Conservation (phyloP, 2,888 invertebrate species). For the Adelphocoris suturalis region DNA sequence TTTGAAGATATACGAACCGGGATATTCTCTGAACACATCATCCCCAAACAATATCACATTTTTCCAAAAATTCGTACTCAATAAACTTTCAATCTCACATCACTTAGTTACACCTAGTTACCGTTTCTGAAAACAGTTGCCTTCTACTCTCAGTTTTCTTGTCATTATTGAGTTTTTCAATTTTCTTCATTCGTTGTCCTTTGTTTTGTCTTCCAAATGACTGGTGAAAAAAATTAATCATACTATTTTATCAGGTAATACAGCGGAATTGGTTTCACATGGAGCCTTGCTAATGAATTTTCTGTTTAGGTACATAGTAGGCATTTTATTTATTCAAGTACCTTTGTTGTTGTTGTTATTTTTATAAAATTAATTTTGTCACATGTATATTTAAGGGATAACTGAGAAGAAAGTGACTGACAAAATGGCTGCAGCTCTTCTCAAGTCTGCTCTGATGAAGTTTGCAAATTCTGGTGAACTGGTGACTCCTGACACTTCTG, state of each 20-base stretch:
- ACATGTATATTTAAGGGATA: neutral
- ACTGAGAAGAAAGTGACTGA: slow-evolving; percentile 53
- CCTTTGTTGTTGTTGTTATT: neutral
- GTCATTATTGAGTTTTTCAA: neutral
- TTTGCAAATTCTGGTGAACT: slow-evolving; percentile 44
- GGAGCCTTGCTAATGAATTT: no score
- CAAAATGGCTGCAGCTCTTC: slow-evolving; percentile 46
- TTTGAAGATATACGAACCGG: no score
- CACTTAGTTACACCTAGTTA: neutral
- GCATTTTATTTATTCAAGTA: neutral
- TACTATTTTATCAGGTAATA: no score
- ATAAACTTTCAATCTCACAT: neutral
- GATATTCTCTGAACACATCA: no score
- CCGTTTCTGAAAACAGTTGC: neutral
- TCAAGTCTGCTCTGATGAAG: slow-evolving; percentile 55
- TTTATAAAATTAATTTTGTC: neutral
- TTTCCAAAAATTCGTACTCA: neutral
- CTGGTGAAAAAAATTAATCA: no score
- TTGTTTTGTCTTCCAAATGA: neutral
- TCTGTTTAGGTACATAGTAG: no score
- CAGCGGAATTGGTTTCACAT: no score
- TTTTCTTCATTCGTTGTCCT: neutral
- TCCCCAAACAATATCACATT: no score
- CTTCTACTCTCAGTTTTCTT: neutral
- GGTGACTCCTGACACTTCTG: slow-evolving; percentile 36